These are phyloP conservation scores for Zootermopsis nevadensis DNA, from an alignment of 2,888 invertebrate genomes.

Conservation along the genomic window DNA sequence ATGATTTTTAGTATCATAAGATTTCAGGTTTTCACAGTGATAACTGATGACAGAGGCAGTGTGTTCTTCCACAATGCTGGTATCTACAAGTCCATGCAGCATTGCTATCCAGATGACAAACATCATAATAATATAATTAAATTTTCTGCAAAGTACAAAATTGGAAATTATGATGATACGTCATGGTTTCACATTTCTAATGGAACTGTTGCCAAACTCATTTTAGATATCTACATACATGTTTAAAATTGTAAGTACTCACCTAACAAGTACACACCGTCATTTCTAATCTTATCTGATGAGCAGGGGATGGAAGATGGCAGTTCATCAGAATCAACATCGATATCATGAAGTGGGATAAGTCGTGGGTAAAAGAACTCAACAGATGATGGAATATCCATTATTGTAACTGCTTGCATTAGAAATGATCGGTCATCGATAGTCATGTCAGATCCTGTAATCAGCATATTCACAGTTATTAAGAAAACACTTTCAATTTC, in stretches of 20 bases:
- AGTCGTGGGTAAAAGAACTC: slow-evolving; percentile 94
- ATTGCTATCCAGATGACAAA: too few relatives aligned
- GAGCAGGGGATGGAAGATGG: slow-evolving; percentile 86
- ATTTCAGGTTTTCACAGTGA: too few relatives aligned
- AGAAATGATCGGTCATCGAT: slow-evolving; percentile 95
- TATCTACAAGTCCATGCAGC: too few relatives aligned
- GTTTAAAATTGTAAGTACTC: slow-evolving; percentile 53
- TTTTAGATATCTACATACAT: too few relatives aligned
- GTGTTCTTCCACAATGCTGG: too few relatives aligned
- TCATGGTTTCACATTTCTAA: too few relatives aligned
- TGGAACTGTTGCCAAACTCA: neutral
- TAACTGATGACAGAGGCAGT: too few relatives aligned
- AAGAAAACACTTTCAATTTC: too few relatives aligned
- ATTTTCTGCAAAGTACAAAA: too few relatives aligned
- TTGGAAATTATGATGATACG: too few relatives aligned
- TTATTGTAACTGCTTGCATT: slow-evolving; percentile 88
- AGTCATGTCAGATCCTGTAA: slow-evolving; percentile 84
- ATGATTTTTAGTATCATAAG: too few relatives aligned
- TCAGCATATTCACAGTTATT: neutral
- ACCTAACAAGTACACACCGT: slow-evolving; percentile 91
- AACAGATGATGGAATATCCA: slow-evolving; percentile 86
- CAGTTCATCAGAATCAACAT: slow-evolving; percentile 68
- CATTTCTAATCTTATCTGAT: slow-evolving; percentile 85
- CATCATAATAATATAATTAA: too few relatives aligned
- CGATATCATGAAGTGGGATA: slow-evolving; percentile 81